Evolutionary conservation across 1,140 invertebrate species (phyloP), one percentile per base, ranked within the genome.

Genomic region (Drosophila persimilis): DNA sequence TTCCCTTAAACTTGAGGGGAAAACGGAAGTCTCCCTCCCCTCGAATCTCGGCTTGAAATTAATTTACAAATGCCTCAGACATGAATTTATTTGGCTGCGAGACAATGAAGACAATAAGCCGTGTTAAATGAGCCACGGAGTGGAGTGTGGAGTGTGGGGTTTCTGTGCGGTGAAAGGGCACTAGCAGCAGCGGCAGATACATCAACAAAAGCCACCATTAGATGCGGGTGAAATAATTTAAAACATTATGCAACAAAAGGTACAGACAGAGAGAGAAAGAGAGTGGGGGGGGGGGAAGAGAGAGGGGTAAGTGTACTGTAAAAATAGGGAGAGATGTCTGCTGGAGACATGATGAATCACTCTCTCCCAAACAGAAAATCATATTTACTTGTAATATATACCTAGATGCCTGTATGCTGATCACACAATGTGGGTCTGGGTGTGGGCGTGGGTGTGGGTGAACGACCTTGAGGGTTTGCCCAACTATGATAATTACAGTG

Each of bases 401-500:
- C 43, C 24, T 51, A 45, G 35, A 35, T 3, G 31, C 8, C 50
- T 41, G 29, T 47, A 81, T 77, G 63, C 69, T 48, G 41, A 50
- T 56, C 77, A 77, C 77, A 77, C 48, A 80, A 74, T 77, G 70
- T 88, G 83, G 35, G 35, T 39, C 35, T 39, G 35, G 0, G 11
- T 13, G 0, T 39, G 35, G 4, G 3, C 13, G 11, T 13, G 35
- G 11, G 35, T 13, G 35, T 39, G 35, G 83, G 81, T 86, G 83
- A 86, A 86, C 58, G 81, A 86, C 81, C 81, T 86, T 86, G 81
- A 72, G 8, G 13, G 41, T 77, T 80, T 76, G 62, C 65, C 78
- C 70, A 74, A 71, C 57, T 73, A 71, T 69, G 8, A 85, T 86
- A 59, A 85, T 77, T 70, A 71, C 77, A 80, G 50, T 63, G 64